Percentiles rank a stretch among this genome's conserved stretches.
These are phyloP conservation scores for Dipodomys stephensi DNA, from an alignment of 2,113 vertebrate species.

Conservation along the genomic window DNA sequence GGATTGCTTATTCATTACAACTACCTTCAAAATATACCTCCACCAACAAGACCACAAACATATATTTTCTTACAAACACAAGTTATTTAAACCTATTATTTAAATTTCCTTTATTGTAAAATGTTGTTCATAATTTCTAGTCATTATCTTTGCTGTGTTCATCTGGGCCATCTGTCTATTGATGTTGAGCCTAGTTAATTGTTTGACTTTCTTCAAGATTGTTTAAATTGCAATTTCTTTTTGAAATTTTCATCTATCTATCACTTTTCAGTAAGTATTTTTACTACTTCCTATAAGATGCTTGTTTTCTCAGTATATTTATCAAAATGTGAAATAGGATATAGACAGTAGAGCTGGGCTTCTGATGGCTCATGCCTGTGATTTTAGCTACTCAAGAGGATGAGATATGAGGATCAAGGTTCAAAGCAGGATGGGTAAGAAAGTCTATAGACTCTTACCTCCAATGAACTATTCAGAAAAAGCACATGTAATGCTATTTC, in stretches of 20 bases:
- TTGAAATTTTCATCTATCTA: not conserved
- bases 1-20: not conserved
- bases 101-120: not conserved
- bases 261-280: not conserved
- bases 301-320: not conserved
- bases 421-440: too few relatives aligned
- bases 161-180: too few relatives aligned
- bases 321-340: not conserved
- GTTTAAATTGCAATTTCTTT: not conserved
- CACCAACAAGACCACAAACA: not conserved
- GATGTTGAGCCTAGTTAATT: not conserved
- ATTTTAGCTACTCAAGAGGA: too few relatives aligned
- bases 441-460: too few relatives aligned
- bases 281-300: not conserved
- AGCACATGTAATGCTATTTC: too few relatives aligned
- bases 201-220: not conserved
- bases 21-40: not conserved
- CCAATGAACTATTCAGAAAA: too few relatives aligned
- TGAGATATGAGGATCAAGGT: too few relatives aligned
- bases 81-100: not conserved
- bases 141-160: too few relatives aligned
- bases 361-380: too few relatives aligned
- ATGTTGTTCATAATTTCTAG: not conserved
- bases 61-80: not conserved
- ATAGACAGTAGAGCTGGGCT: too few relatives aligned